Evolutionary conservation across 2,797 vertebrate genomes (phyloP), one percentile per base, ranked within the genome.

Genomic region (Chromis chromis): DNA sequence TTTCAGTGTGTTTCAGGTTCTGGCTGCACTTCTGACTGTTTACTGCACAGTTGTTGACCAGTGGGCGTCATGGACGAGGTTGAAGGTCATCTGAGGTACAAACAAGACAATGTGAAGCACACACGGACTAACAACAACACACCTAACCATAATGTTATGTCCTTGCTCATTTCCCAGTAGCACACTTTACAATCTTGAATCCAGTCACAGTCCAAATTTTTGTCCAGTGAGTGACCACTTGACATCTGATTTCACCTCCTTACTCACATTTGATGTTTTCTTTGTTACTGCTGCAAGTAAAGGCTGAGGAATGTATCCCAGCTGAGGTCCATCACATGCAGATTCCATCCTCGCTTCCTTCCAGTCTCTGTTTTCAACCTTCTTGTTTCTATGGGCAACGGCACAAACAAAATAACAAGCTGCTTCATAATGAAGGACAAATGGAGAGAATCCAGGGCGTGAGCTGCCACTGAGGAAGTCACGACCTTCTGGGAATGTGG

Each of bases 351-450:
- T 56, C 33, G 3, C 27, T 79, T 42, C 46, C 71, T 78, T 87
- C 70, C 78, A 62, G 12, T 19, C 58, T 65, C 74, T 87, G 70
- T 81, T 74, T 75, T 78, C 70, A 72, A 60, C 66, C 71, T 77
- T 85, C 85, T 85, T 80, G 85, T 80, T 42, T 77, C 62, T 65
- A 69, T 3, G 19, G 76, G 60, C 67, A 82, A 79, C 70, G 44
- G 61, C 40, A 69, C 40, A 81, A 82, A 85, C 83, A 82, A 70
- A 86, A 75, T 22, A 65, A 42, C 52, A 62, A 69, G 50, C 55
- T 39, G 54, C 39, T 67, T 57, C 64, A 33, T 46, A 44, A 63
- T 13, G 22, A 68, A 39, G 21, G 52, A 50, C 46, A 55, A 33
- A 48, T 17, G 17, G 24, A n/a, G 28, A 36, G 53, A 52, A 36